Evolutionary conservation across 2,888 invertebrate genomes (phyloP), one percentile per base, ranked within the genome.

Genomic region (Stictocephala bisonia): DNA sequence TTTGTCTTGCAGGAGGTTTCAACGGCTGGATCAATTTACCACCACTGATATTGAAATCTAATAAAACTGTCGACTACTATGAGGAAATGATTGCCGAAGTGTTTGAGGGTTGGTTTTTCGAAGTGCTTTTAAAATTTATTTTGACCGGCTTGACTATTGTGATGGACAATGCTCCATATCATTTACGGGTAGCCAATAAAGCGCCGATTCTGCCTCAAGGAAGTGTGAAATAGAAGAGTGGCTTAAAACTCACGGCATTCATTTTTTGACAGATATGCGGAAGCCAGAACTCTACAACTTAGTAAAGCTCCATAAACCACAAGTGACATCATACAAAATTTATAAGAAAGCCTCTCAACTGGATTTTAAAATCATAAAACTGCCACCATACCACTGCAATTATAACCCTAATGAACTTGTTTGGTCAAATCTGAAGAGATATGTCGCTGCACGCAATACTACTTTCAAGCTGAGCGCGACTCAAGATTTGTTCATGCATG

Each of bases 1-100:
- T n/a, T n/a, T n/a, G n/a, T n/a, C n/a, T n/a, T n/a, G 70, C 70
- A 20, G 70, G 58, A 2, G 56, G 70, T n/a, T n/a, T 41, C 11
- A 70, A 53, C 15, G 56, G n/a, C n/a, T n/a, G n/a, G n/a, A n/a
- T n/a, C n/a, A n/a, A n/a, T n/a, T n/a, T n/a, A n/a, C n/a, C n/a
- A 13, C 70, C 70, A 41, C 26, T 70, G 48, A 70, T 70, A 27
- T 56, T 40, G n/a, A 40, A 53, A 26, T n/a, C n/a, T n/a, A n/a
- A n/a, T n/a, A n/a, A n/a, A n/a, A n/a, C n/a, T n/a, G n/a, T n/a
- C n/a, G n/a, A 70, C 41, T 29, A 70, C 24, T 20, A 27, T 9
- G 53, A 29, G 13, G 31, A 31, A 56, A 69, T 69, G 51, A 53
- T 51, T 15, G 29, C 50, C 11, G 29, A 29, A 53, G 31, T 18